Conservation (phyloP, 2,888 invertebrate genomes). For the Drosophila limbata region DNA sequence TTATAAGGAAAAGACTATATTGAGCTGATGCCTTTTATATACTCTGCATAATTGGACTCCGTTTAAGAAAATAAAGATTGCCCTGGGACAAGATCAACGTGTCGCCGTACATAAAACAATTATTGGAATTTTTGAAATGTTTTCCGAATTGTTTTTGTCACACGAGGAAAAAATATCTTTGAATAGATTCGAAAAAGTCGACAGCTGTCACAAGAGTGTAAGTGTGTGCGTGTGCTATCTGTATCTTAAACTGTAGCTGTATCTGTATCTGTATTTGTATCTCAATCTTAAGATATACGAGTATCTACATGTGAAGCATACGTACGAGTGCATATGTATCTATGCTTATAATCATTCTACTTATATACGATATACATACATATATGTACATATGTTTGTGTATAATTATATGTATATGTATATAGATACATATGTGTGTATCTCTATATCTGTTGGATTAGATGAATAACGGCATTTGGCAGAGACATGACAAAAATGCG, state of each 20-base stretch:
- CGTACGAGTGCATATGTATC: conserved; percentile 3
- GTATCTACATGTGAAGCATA: background rate
- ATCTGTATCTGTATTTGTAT: conserved; percentile 18
- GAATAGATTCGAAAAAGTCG: conserved; percentile 46
- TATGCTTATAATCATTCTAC: conserved; percentile 15
- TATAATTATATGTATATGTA: background rate
- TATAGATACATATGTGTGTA: conserved; percentile 4
- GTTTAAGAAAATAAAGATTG: background rate
- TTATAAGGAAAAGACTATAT: too few species aligned
- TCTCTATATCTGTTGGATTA: conserved; percentile 52
- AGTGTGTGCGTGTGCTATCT: conserved; percentile 13
- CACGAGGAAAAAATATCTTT: conserved; percentile 33
- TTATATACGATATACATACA: background rate
- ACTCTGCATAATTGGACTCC: background rate
- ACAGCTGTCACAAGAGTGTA: conserved; percentile 30
- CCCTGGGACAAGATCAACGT: background rate
- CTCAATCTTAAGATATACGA: conserved; percentile 2
- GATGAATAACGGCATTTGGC: conserved; percentile 69
- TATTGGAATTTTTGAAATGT: conserved; percentile 63
- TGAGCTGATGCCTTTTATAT: background rate
- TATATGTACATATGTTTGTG: background rate
- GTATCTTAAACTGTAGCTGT: conserved; percentile 4
- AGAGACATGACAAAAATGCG: conserved; percentile 72
- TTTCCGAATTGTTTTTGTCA: conserved; percentile 33
- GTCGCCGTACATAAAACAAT: conserved; percentile 45